Evolutionary conservation across 2,888 invertebrate species (phyloP).

Genomic region (Cheilosia soror): DNA sequence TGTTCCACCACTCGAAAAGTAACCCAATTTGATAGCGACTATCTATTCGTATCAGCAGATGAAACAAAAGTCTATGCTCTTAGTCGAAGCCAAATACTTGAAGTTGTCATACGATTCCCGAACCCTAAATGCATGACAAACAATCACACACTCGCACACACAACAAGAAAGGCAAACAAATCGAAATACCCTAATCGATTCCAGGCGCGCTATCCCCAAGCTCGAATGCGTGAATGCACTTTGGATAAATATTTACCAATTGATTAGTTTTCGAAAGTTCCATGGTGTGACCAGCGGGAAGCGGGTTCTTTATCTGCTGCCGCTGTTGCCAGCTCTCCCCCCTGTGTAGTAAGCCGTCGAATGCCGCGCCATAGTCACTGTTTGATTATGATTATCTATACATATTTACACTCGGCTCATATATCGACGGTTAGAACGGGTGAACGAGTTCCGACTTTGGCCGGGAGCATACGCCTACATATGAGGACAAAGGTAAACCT

Average conservation of each 20-base stretch:
- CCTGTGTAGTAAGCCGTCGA: neutral
- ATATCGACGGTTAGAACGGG: conserved; percentile 24
- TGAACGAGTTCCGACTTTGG: conserved; percentile 29
- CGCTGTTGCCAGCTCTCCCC: neutral
- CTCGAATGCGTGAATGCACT: conserved; percentile 71
- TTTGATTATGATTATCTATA: conserved; percentile 70
- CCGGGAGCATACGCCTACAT: conserved; percentile 53
- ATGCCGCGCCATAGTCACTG: conserved; percentile 13
- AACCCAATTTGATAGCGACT: conserved; percentile 48
- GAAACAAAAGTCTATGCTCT: conserved; percentile 12
- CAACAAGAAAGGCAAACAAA: conserved; percentile 52
- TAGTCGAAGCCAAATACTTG: neutral
- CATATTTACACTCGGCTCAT: conserved; percentile 52
- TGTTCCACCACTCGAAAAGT: conserved; percentile 29
- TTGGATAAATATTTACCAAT: conserved; percentile 74
- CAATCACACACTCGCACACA: conserved; percentile 6
- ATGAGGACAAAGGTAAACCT: conserved; percentile 47
- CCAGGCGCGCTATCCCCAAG: conserved; percentile 39
- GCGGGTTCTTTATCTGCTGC: neutral
- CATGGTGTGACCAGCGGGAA: conserved; percentile 41
- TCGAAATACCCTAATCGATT: conserved; percentile 74
- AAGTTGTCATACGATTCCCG: neutral
- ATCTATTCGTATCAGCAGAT: neutral
- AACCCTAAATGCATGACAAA: conserved; percentile 3
- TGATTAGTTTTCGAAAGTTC: conserved; percentile 72